phyloP scores from a whole-genome alignment of 2,888 invertebrate genomes.

The Orthosia cruda region DNA sequence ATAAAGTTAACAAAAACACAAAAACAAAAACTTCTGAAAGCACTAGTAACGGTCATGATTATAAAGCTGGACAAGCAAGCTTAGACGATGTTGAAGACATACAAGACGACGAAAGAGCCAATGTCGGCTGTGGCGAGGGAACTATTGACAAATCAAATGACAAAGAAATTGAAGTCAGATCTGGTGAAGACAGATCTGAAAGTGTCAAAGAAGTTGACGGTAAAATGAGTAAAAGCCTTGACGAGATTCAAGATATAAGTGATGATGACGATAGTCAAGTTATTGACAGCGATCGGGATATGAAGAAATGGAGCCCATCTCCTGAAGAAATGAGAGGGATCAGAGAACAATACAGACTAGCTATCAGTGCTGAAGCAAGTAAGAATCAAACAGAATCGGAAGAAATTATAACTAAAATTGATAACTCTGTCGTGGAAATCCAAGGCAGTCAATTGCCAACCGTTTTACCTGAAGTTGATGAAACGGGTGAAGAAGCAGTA shows the following conservation, averaged over 20 bases:
- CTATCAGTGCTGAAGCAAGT: slow-evolving; percentile 65
- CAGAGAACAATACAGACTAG: slow-evolving; percentile 45
- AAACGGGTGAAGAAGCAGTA: slow-evolving; percentile 36
- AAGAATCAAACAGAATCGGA: slow-evolving; percentile 69
- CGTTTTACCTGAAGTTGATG: slow-evolving; percentile 35
- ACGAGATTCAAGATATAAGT: slow-evolving; percentile 66
- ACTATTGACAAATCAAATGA: slow-evolving; percentile 5
- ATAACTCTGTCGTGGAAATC: slow-evolving; percentile 39
- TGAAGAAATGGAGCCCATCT: slow-evolving; percentile 51
- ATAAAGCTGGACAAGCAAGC: slow-evolving; percentile 85
- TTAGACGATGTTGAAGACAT: slow-evolving; percentile 89
- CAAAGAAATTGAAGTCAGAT: slow-evolving; percentile 18
- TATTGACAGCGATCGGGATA: slow-evolving; percentile 52
- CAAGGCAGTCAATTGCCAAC: slow-evolving; percentile 8
- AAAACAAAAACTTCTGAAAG: slow-evolving; percentile 56
- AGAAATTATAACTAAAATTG: slow-evolving; percentile 65
- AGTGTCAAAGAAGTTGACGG: slow-evolving; percentile 17
- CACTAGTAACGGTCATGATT: slow-evolving; percentile 39
- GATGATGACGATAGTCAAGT: slow-evolving; percentile 59
- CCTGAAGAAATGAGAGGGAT: slow-evolving; percentile 45
- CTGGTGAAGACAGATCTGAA: slow-evolving; percentile 28
- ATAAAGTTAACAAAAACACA: slow-evolving; percentile 70
- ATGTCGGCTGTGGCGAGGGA: slow-evolving; percentile 46
- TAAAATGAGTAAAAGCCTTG: slow-evolving; percentile 45
- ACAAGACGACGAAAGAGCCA: slow-evolving; percentile 78